Percentiles rank a stretch among this genome's conserved stretches.
Evolutionary conservation across 2,113 vertebrate genomes (phyloP).

Genomic region (Tupaia chinensis): DNA sequence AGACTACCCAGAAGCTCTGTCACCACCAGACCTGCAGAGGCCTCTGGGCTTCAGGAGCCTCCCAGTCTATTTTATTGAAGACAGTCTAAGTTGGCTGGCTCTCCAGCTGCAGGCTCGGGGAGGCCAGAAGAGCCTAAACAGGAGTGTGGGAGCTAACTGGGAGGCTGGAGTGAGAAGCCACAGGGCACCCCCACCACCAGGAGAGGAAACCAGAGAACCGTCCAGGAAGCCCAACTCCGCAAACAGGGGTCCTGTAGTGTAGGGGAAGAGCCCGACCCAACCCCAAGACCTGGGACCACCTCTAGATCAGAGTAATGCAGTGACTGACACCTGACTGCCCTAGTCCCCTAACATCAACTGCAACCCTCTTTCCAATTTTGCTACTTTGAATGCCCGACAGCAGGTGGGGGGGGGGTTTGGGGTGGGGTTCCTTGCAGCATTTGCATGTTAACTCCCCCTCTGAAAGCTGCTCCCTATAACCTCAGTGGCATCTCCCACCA

Average conservation of each 20-base stretch:
- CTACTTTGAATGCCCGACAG: no score
- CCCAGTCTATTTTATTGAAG: not conserved
- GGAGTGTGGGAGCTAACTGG: not conserved
- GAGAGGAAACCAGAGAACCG: not conserved
- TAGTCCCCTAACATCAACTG: not conserved
- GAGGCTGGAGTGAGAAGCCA: not conserved
- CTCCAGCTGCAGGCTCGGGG: not conserved
- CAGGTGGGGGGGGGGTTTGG: no score
- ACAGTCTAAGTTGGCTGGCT: not conserved
- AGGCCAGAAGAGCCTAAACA: not conserved
- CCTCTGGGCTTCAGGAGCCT: not conserved
- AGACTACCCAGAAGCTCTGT: not conserved
- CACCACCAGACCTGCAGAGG: not conserved
- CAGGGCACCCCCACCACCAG: not conserved
- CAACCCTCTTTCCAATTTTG: not conserved
- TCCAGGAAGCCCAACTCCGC: no score
- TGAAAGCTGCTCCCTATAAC: not conserved
- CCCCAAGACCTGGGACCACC: not conserved
- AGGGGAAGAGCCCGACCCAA: not conserved
- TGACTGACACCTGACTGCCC: rapidly evolving
- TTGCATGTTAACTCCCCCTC: not conserved
- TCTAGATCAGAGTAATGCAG: not conserved
- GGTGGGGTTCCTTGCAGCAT: not conserved
- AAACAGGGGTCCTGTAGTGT: rapidly evolving
- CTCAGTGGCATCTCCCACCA: not conserved